Conservation (phyloP, 1,140 invertebrate species). For the Atta texana region DNA sequence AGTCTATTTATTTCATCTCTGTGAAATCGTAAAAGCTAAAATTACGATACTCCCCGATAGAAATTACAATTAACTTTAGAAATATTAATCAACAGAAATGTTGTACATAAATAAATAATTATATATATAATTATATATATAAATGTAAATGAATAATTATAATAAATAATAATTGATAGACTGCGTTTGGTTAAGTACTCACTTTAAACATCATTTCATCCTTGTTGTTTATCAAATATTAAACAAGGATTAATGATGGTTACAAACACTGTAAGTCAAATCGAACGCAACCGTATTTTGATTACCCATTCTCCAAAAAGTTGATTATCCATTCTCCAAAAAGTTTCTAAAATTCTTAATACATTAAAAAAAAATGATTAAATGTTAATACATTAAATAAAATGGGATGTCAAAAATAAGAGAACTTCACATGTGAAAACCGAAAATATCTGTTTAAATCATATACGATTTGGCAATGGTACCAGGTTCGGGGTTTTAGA, state of each 20-base stretch:
- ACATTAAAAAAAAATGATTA: background rate
- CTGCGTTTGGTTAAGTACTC: too few relatives aligned
- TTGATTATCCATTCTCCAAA: background rate
- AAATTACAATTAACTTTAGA: background rate
- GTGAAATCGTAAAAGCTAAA: background rate
- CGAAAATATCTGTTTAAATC: constrained; percentile 12
- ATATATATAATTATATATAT: too few relatives aligned
- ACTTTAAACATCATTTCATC: too few relatives aligned
- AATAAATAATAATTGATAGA: background rate
- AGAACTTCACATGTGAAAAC: background rate
- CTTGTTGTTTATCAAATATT: too few relatives aligned
- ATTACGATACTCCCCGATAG: background rate
- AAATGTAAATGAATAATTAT: background rate
- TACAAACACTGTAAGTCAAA: too few relatives aligned
- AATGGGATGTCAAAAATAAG: background rate
- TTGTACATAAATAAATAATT: background rate
- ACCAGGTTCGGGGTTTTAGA: background rate
- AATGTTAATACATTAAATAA: background rate
- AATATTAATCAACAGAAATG: background rate
- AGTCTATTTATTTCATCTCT: background rate
- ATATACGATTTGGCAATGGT: background rate
- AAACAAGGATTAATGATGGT: too few relatives aligned
- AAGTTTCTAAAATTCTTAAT: background rate
- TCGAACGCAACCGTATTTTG: background rate
- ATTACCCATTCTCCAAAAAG: background rate